phyloP scores from a whole-genome alignment of 2,888 invertebrate species.

The Craniophora ligustri region DNA sequence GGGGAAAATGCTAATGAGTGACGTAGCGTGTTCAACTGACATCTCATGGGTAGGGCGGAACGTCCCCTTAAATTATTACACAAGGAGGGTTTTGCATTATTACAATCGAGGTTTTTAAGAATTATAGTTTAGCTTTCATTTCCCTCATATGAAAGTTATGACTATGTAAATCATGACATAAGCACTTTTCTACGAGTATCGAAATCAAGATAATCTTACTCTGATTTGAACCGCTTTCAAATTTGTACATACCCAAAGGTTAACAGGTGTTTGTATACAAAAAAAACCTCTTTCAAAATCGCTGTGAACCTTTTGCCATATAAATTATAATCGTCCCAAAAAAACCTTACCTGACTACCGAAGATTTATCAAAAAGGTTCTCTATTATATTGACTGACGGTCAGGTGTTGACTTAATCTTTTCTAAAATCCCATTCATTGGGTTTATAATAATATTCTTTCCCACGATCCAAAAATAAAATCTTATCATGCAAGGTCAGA shows the following conservation, averaged over 20 bases:
- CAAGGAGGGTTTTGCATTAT: slow-evolving; percentile 46
- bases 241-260: slow-evolving; percentile 44
- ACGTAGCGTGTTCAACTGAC: slow-evolving; percentile 73
- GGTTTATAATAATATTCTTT: slow-evolving; percentile 66
- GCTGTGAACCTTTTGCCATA: slow-evolving; percentile 32
- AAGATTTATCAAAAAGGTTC: slow-evolving; percentile 60
- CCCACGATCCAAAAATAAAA: slow-evolving; percentile 74
- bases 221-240: slow-evolving; percentile 59
- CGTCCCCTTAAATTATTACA: slow-evolving; percentile 48
- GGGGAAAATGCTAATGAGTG: slow-evolving; percentile 71
- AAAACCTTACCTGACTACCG: slow-evolving; percentile 78
- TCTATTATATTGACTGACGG: slow-evolving; percentile 61
- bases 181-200: slow-evolving; percentile 29
- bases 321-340: slow-evolving; percentile 43
- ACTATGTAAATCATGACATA: slow-evolving; percentile 41
- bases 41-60: slow-evolving; percentile 54
- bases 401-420: slow-evolving; percentile 79
- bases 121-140: slow-evolving; percentile 9
- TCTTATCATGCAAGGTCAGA: slow-evolving; percentile 49
- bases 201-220: slow-evolving; percentile 44
- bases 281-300: slow-evolving; percentile 27
- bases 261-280: slow-evolving; percentile 56
- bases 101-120: slow-evolving; percentile 36
- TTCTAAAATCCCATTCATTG: slow-evolving; percentile 60
- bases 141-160: slow-evolving; percentile 3